Conservation (phyloP, 2,888 invertebrate genomes). For the Eugnorisma glareosa region DNA sequence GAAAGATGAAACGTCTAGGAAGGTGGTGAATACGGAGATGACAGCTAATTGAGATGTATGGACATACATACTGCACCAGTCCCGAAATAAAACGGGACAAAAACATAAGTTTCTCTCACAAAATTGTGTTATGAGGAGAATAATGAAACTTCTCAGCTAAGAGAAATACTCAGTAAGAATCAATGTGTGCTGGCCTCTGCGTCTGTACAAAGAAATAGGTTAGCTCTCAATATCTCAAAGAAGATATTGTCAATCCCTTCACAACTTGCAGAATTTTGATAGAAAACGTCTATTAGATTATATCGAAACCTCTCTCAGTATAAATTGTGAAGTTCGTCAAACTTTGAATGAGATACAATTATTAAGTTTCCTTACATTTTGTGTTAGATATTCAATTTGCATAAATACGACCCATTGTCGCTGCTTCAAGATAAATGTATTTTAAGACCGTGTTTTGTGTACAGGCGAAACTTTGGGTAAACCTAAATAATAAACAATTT, state of each 20-base stretch:
- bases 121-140: no score
- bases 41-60: not conserved
- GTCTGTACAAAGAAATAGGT: not conserved
- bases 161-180: no score
- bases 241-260: slow-evolving; percentile 19
- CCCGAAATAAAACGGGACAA: no score
- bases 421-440: slow-evolving; percentile 29
- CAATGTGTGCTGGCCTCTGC: no score
- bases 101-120: no score
- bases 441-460: slow-evolving; percentile 28
- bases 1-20: not conserved
- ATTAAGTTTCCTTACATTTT: slow-evolving; percentile 57
- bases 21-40: not conserved
- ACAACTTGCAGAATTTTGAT: slow-evolving; percentile 26
- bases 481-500: slow-evolving; percentile 10
- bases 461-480: not conserved
- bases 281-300: slow-evolving; percentile 32
- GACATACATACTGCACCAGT: not conserved
- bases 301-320: slow-evolving; percentile 14
- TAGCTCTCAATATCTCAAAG: not conserved
- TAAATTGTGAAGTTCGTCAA: slow-evolving; percentile 48
- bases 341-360: slow-evolving; percentile 62
- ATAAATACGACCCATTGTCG: slow-evolving; percentile 58
- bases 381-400: slow-evolving; percentile 63
- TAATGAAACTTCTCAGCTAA: no score